Percentiles rank a stretch among this genome's conserved stretches.
Evolutionary conservation across 2,888 invertebrate species (phyloP).

Genomic region (Deroplatys truncata): DNA sequence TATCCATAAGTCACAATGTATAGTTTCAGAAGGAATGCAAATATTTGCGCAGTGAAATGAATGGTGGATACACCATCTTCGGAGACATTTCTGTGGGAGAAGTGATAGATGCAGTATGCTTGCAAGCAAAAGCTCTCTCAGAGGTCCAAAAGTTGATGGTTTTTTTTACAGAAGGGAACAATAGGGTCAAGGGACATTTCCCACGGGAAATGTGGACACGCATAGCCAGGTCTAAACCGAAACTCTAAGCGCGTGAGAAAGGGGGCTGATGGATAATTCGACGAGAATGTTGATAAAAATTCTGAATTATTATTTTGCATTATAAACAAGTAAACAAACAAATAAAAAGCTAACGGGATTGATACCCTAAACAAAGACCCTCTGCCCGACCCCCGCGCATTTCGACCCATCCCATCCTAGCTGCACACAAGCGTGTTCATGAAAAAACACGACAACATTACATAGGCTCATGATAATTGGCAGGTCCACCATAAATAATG

Average conservation of each 20-base stretch:
- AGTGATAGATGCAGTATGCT: too few species aligned
- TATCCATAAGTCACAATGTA: too few species aligned
- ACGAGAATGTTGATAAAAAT: neutral
- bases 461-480: conserved; percentile 13
- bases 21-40: too few species aligned
- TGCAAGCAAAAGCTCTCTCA: too few species aligned
- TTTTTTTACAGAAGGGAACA: neutral
- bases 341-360: neutral
- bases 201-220: neutral
- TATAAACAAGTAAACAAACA: conserved; percentile 14
- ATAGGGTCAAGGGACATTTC: neutral
- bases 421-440: conserved; percentile 3
- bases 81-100: too few species aligned
- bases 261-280: neutral
- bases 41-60: too few species aligned
- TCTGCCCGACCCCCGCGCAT: neutral
- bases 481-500: conserved; percentile 17
- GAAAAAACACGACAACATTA: conserved; percentile 13
- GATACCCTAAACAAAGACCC: conserved; percentile 8
- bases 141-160: neutral
- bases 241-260: neutral
- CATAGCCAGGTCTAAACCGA: neutral
- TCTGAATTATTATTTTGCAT: conserved; percentile 15
- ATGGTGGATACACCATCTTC: too few species aligned
- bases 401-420: neutral